These are phyloP conservation scores for Pogonocichla stellata DNA, from an alignment of 2,113 vertebrate genomes.

Conservation along the genomic window DNA sequence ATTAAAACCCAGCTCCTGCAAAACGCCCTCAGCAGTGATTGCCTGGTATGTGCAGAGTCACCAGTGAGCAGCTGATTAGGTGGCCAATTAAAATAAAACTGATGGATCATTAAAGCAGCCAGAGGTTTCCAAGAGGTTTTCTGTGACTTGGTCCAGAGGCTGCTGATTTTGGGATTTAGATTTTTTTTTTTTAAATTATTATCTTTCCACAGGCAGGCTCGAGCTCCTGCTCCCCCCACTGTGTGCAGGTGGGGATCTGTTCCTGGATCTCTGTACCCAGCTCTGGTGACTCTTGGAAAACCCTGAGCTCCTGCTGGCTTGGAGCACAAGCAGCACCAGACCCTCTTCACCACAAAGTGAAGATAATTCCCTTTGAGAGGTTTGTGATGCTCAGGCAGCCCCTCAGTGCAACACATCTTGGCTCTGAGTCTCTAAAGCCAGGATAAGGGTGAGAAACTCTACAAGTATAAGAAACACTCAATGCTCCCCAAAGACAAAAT, in stretches of 20 bases:
- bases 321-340: neutral
- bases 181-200: neutral
- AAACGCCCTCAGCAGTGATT: neutral
- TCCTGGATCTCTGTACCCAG: accelerated
- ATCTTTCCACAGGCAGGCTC: neutral
- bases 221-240: neutral
- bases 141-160: neutral
- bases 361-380: neutral
- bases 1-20: slow-evolving; percentile 20
- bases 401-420: neutral
- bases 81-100: slow-evolving; percentile 34
- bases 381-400: neutral
- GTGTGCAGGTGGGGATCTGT: neutral
- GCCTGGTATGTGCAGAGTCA: neutral
- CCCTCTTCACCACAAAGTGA: neutral
- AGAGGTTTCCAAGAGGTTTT: neutral
- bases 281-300: neutral
- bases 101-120: neutral
- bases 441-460: neutral
- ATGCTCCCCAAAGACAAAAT: neutral
- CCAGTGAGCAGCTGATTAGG: slow-evolving; percentile 11
- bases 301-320: neutral
- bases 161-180: neutral
- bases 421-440: neutral
- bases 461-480: neutral